Evolutionary conservation across 2,888 invertebrate genomes (phyloP), one percentile per base, ranked within the genome.

Genomic region (Trissoscelio sp.): DNA sequence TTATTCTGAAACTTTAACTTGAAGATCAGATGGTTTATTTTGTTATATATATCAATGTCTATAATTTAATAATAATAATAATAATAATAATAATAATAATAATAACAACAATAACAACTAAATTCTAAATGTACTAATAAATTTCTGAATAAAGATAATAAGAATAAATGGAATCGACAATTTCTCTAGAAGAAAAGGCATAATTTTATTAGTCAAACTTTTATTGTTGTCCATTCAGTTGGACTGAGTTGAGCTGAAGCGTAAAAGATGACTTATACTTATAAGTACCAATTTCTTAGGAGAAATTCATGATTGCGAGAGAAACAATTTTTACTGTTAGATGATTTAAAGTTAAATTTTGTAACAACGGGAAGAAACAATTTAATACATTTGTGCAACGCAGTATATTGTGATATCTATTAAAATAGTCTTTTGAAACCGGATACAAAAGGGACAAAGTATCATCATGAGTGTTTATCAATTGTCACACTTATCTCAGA

Each of bases 261-360:
- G 37, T 51, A 22, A 37, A 64, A 37, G 16, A 51, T 34, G 64
- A 51, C 16, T 2, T 31, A 14, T 14, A 14, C 12, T 4, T 24
- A 20, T 3, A 37, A 22, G n/a, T 20, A 64, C 37, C 11, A 48
- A 37, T 51, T 64, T 64, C 48, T 31, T 4, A 14, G 14, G 48
- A 64, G 51, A 48, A 64, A 62, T 46, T 46, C 20, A 34, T n/a
- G n/a, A 22, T 46, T 46, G 20, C 31, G 16, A 31, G 31, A 31
- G 24, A 28, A 28, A 1, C 31, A 28, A 51, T 51, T 12, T 28
- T 51, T 55, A 34, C 34, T 28, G 2, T 44, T 44, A n/a, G 44
- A 7, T 44, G 39, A 39, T 39, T n/a, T 9, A 2, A 7, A 3
- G 18, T 9, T 39, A 3, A 39, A 1, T 2, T 39, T 39, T 7